Base-by-base conservation (phyloP, 2,888 invertebrate genomes). In the Pandemis corylana region DNA sequence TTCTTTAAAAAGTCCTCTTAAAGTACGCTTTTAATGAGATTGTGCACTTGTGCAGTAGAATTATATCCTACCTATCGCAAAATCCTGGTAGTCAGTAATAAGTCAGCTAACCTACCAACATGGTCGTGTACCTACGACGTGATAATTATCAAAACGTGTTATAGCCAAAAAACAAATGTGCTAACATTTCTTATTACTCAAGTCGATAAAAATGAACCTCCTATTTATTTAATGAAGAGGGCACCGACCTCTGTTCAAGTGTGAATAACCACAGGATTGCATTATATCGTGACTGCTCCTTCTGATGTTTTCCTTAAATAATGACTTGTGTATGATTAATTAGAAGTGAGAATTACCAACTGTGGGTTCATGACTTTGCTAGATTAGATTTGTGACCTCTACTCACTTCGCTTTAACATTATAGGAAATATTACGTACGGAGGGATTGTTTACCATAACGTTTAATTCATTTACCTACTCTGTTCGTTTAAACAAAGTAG, bases 251-350 rank as follows among this genome's bases (percentile, higher is more conserved):
- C 42, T 6, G 7, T 13, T 44, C n/a, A 13, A 68, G 41, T 64
- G 68, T 73, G 65, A 69, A 65, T 69, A 65, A 69, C 69, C 69
- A 65, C n/a, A 20, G 42, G 56, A 69, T 65, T 65, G 64, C 15
- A 10, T 65, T 74, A 51, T 74, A 53, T 61, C 74, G 74, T 69
- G 69, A 69, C 65, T 49, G 64, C 42, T 51, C n/a, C 15, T 66
- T 67, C 41, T 13, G 15, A 66, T 36, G 53, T 56, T 56, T 68
- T 64, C 49, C 61, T 42, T 64, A 59, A 67, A 67, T 61, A 20
- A 10, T 61, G 13, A 49, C 41, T 49, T 61, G 20, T 15, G 59
- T 59, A 61, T n/a, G 51, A 20, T 64, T 67, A 42, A 51, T 7
- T 61, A 12, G 0, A 53, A 20, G 10, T 46, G 46, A 46, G 12